These are phyloP conservation scores for Arenaria interpres DNA, from an alignment of 2,113 vertebrate species.

Conservation along the genomic window DNA sequence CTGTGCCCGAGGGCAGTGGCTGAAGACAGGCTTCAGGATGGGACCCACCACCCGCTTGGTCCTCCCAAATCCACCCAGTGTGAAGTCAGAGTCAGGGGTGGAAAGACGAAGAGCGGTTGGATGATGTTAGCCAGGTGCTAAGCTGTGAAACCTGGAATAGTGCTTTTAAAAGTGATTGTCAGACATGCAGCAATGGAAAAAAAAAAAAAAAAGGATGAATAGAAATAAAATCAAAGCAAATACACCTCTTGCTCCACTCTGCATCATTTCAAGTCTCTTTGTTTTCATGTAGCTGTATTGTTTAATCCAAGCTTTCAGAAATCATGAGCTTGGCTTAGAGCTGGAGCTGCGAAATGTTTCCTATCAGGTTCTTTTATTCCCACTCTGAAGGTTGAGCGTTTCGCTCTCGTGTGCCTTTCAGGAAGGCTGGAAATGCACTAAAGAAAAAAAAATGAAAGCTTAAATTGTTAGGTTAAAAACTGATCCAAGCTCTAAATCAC, in stretches of 20 bases:
- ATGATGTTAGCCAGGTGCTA: not conserved
- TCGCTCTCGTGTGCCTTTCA: not conserved
- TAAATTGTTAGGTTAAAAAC: slow-evolving; percentile 22
- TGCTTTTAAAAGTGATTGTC: not conserved
- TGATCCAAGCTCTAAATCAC: slow-evolving; percentile 38
- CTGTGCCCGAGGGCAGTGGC: not conserved
- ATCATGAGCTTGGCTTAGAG: not conserved
- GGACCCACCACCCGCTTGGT: not conserved
- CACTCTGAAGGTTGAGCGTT: not conserved
- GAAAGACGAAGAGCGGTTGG: not conserved
- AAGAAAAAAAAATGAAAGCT: not conserved
- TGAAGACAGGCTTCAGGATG: not conserved
- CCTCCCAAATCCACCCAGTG: not conserved
- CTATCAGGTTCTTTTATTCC: not conserved
- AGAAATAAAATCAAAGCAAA: not conserved
- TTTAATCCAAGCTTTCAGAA: slow-evolving; percentile 1
- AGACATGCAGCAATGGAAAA: not conserved
- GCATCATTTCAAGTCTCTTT: not conserved
- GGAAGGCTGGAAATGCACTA: not conserved
- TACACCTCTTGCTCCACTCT: not conserved
- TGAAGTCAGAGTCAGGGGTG: not conserved
- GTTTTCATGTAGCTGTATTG: not conserved
- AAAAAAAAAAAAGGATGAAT: not conserved
- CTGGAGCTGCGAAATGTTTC: not conserved
- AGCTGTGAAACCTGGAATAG: not conserved